Percentiles rank a stretch among this genome's conserved stretches.
Evolutionary conservation across 2,888 invertebrate species (phyloP).

Genomic region (Tenthredo livida): DNA sequence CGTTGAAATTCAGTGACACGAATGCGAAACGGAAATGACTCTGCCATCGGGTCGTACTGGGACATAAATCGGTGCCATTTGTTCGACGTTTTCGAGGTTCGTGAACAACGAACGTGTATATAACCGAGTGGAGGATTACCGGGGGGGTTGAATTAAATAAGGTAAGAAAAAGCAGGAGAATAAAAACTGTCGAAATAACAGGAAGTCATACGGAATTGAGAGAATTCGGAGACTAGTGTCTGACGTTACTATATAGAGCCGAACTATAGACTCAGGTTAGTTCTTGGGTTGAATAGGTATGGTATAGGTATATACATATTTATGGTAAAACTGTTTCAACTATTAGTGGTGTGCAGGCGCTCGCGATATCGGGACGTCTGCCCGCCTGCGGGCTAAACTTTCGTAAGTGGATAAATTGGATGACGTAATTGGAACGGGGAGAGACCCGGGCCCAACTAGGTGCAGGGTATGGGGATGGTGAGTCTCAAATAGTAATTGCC

Average conservation of each 20-base stretch:
- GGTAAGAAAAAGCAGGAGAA: background rate
- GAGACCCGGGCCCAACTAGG: constrained; percentile 54
- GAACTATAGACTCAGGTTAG: background rate
- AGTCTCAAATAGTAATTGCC: constrained; percentile 65
- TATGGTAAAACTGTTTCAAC: constrained; percentile 46
- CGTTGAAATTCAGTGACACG: constrained; percentile 47
- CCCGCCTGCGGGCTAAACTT: constrained; percentile 60
- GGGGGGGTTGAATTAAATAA: constrained; percentile 4
- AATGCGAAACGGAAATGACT: constrained; percentile 41
- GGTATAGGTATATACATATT: constrained; percentile 5
- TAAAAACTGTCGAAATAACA: background rate
- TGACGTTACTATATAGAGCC: background rate
- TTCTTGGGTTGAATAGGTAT: background rate
- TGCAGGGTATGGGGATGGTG: constrained; percentile 56
- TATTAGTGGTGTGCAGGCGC: constrained; percentile 10
- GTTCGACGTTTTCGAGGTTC: constrained; percentile 41
- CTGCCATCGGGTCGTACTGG: constrained; percentile 33
- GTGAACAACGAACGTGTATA: background rate
- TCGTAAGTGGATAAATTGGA: constrained; percentile 68
- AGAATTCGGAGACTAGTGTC: background rate
- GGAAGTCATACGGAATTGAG: background rate
- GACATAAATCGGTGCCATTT: constrained; percentile 40
- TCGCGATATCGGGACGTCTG: constrained; percentile 50
- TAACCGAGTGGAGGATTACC: background rate
- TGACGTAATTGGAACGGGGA: constrained; percentile 65